These are phyloP conservation scores for Barypeithes pellucidus DNA, from an alignment of 2,888 invertebrate species.

Conservation along the genomic window DNA sequence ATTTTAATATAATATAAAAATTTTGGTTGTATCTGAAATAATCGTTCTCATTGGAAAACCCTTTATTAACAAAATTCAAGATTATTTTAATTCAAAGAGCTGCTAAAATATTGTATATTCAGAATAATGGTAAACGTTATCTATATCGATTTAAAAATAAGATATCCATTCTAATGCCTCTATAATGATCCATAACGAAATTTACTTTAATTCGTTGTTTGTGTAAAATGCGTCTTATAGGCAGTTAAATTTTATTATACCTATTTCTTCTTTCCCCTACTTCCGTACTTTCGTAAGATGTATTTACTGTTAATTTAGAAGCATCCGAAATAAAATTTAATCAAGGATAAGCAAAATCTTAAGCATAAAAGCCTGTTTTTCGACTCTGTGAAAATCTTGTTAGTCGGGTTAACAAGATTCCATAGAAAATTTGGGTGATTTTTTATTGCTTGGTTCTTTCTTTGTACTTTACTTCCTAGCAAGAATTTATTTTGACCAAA, in stretches of 20 bases:
- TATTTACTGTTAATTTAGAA: slow-evolving; percentile 24
- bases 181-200: not conserved
- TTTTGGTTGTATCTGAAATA: too few species aligned
- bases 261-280: slow-evolving; percentile 11
- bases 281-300: slow-evolving; percentile 16
- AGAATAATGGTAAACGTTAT: too few species aligned
- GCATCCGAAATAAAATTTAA: slow-evolving; percentile 25
- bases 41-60: too few species aligned
- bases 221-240: slow-evolving; percentile 11
- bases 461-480: too few species aligned
- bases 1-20: too few species aligned
- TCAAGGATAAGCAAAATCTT: slow-evolving; percentile 20
- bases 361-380: slow-evolving; percentile 13
- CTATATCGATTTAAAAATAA: not conserved
- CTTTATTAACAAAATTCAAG: too few species aligned
- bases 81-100: too few species aligned
- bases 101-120: too few species aligned
- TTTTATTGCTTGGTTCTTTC: not conserved
- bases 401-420: slow-evolving; percentile 17
- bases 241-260: slow-evolving; percentile 37
- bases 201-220: slow-evolving; percentile 17
- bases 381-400: slow-evolving; percentile 15
- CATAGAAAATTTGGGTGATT: not conserved
- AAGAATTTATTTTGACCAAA: too few species aligned
- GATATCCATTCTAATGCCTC: not conserved